A percentile compares a stretch with the other conserved stretches of the same genome.
phyloP scores from a whole-genome alignment of 1,140 invertebrate species.

The Dufourea novaeangliae region DNA sequence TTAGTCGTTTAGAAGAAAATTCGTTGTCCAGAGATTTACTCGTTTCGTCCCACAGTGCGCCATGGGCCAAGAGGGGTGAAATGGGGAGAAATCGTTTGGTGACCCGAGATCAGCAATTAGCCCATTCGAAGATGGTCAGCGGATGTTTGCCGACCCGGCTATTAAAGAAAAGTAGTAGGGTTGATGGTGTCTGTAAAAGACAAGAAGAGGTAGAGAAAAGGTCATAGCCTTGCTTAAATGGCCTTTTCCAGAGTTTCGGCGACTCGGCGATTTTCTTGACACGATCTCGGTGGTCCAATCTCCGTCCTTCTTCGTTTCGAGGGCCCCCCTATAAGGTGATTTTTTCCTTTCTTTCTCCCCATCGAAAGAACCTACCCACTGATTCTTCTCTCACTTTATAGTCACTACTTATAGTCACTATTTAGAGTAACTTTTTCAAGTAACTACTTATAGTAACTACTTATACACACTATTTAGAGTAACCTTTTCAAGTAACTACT shows the following conservation, averaged over 20 bases:
- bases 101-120: constrained; percentile 72
- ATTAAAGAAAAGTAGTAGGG: constrained; percentile 59
- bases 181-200: background rate
- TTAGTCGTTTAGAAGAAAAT: too few relatives aligned
- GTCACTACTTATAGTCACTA: too few relatives aligned
- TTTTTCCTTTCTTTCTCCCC: constrained; percentile 38
- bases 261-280: constrained; percentile 62
- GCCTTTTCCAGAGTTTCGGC: constrained; percentile 64
- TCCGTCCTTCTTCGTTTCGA: constrained; percentile 49
- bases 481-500: too few relatives aligned
- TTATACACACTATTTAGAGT: too few relatives aligned
- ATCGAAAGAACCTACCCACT: constrained; percentile 27
- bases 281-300: constrained; percentile 68
- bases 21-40: too few relatives aligned
- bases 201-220: constrained; percentile 3
- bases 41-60: too few relatives aligned
- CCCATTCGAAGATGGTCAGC: constrained; percentile 49
- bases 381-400: constrained; percentile 60
- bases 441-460: too few relatives aligned
- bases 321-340: constrained; percentile 32
- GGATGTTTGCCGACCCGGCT: constrained; percentile 67
- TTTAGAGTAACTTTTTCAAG: too few relatives aligned
- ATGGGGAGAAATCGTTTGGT: constrained; percentile 31
- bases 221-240: constrained; percentile 53
- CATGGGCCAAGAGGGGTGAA: background rate